Conservation (phyloP, 1,140 invertebrate genomes). For the Drosophila trapezifrons region DNA sequence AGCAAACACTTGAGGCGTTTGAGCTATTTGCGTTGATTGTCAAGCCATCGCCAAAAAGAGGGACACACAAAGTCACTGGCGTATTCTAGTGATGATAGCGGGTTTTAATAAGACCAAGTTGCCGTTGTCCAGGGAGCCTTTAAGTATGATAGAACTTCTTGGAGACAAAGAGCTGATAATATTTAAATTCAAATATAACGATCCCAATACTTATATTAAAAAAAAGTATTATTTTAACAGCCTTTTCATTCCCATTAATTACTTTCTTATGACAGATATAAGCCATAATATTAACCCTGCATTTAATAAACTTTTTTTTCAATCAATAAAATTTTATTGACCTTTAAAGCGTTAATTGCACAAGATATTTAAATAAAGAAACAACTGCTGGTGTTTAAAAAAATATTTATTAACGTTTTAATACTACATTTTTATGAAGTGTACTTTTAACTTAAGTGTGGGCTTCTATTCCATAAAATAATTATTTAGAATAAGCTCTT, state of each 20-base stretch:
- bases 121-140: background rate
- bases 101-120: background rate
- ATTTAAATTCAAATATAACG: background rate
- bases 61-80: conserved; percentile 20
- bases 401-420: too few species aligned
- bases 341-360: background rate
- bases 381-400: background rate
- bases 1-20: conserved; percentile 82
- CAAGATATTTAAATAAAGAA: conserved; percentile 8
- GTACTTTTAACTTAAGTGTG: too few species aligned
- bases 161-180: background rate
- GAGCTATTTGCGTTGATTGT: conserved; percentile 83
- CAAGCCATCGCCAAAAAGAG: conserved; percentile 54
- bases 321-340: too few species aligned
- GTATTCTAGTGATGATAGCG: conserved; percentile 28
- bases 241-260: background rate
- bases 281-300: background rate
- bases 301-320: too few species aligned
- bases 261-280: background rate
- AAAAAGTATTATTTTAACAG: background rate
- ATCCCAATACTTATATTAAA: background rate
- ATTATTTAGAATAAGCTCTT: too few species aligned
- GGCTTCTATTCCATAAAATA: too few species aligned
- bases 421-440: too few species aligned
- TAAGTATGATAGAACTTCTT: background rate